Base-by-base conservation (phyloP, 1,140 invertebrate species). In the Papilio polytes region DNA sequence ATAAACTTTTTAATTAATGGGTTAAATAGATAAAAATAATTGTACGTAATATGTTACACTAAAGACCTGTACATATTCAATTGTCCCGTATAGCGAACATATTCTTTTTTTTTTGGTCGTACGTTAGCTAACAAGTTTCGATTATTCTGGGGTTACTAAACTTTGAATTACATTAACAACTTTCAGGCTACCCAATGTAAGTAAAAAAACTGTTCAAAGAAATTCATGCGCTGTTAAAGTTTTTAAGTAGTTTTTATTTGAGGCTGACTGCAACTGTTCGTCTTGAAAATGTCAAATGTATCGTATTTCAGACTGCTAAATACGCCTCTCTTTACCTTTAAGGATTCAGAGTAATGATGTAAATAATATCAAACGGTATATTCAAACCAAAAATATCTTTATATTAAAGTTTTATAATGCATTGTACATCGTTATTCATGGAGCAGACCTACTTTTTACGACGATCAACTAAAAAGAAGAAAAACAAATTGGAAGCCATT, bases 1-100 rank as follows among this genome's bases (percentile, higher is more conserved):
- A 86, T 88, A 86, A 86, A 88, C 85, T 86, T 26, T 82, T 80
- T 76, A 80, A 81, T 80, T 76, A 80, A 81, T 85, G 83, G 86
- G 80, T 74, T 83, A 78, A 80, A 51, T 48, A 44, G 41, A 36
- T 46, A 9, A 41, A 73, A n/a, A 44, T 9, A 10, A 48, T 13
- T 41, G 12, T 26, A 22, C 13, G 26, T 66, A 36, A 15, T 31
- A 10, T 63, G 13, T 74, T 18, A 74, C 18, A 44, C 48, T 74
- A 41, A 41, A 41, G 36, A 8, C 36, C 7, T 41, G 36, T 41
- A 41, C 36, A 41, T 41, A 41, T 41, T 41, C 36, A 8, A 41
- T 41, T 41, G 36, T 8, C 36, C 36, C 36, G 1, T 1, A 48
- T 48, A 48, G 12, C 8, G 36, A 15, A 48, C 12, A 0, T 48